Conservation (phyloP, 1,140 invertebrate species). For the Oryzaephilus surinamensis region DNA sequence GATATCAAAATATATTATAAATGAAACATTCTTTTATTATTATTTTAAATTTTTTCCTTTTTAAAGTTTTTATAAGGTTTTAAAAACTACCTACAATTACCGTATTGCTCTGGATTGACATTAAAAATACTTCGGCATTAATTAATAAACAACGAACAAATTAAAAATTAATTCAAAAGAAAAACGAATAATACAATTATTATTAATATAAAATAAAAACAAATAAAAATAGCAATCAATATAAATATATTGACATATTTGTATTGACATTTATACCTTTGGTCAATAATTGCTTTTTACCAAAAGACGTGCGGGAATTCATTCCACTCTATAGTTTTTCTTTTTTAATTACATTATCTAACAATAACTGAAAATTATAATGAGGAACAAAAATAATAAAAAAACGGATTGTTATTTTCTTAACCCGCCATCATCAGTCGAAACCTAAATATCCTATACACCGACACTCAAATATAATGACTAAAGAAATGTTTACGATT, state of each 20-base stretch:
- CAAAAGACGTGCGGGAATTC: too few species aligned
- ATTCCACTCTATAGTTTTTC: too few species aligned
- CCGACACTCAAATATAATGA: slow-evolving; percentile 25
- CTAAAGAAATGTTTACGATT: too few species aligned
- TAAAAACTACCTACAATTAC: slow-evolving; percentile 31
- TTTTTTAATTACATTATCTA: background rate
- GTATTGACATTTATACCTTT: slow-evolving; percentile 38
- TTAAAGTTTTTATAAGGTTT: slow-evolving; percentile 16
- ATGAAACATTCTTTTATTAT: slow-evolving; percentile 13
- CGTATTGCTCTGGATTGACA: slow-evolving; percentile 39
- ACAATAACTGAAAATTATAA: background rate
- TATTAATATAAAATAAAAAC: slow-evolving; percentile 3
- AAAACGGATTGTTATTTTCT: background rate
- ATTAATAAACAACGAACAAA: slow-evolving; percentile 8
- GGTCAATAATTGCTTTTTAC: slow-evolving; percentile 21
- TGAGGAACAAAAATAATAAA: background rate
- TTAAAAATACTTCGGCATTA: slow-evolving; percentile 27
- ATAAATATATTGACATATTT: slow-evolving; percentile 36
- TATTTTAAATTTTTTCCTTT: background rate
- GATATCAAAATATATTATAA: slow-evolving; percentile 34
- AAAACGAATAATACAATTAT: slow-evolving; percentile 6
- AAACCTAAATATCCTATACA: slow-evolving; percentile 14
- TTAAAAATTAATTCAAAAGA: slow-evolving; percentile 12
- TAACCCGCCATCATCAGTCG: slow-evolving; percentile 5
- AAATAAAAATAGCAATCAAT: slow-evolving; percentile 26